These are phyloP conservation scores for Calypte anna DNA, from an alignment of 2,113 vertebrate species.

Conservation along the genomic window DNA sequence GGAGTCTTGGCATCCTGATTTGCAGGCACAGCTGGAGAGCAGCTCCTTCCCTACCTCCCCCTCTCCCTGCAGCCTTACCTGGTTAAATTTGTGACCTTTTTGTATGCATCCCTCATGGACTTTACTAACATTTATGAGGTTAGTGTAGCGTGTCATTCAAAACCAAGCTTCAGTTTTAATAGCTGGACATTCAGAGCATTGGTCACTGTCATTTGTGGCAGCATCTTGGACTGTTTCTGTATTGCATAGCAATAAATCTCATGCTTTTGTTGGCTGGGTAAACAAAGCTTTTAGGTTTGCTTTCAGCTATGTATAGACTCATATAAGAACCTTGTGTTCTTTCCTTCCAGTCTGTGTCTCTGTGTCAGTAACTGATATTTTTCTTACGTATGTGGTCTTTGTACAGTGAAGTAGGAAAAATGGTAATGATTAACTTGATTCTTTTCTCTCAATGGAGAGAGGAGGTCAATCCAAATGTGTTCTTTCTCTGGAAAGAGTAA, in stretches of 20 bases:
- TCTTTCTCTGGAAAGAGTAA: neutral
- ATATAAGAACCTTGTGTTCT: neutral
- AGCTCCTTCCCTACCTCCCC: neutral
- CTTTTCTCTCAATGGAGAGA: neutral
- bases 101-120: neutral
- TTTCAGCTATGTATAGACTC: neutral
- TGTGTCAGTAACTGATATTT: neutral
- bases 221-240: neutral
- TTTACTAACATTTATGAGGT: neutral
- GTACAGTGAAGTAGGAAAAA: neutral
- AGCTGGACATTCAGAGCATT: neutral
- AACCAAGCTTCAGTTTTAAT: neutral
- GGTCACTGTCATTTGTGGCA: neutral
- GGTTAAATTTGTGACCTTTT: neutral
- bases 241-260: neutral
- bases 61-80: neutral
- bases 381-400: neutral
- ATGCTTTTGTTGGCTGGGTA: neutral
- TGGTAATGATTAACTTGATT: neutral
- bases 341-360: neutral
- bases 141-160: neutral
- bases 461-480: neutral
- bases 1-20: neutral
- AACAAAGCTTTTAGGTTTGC: neutral
- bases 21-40: neutral